A percentile compares a stretch with the other conserved stretches of the same genome.
phyloP scores from a whole-genome alignment of 2,113 vertebrate genomes.

The Gallinago media region DNA sequence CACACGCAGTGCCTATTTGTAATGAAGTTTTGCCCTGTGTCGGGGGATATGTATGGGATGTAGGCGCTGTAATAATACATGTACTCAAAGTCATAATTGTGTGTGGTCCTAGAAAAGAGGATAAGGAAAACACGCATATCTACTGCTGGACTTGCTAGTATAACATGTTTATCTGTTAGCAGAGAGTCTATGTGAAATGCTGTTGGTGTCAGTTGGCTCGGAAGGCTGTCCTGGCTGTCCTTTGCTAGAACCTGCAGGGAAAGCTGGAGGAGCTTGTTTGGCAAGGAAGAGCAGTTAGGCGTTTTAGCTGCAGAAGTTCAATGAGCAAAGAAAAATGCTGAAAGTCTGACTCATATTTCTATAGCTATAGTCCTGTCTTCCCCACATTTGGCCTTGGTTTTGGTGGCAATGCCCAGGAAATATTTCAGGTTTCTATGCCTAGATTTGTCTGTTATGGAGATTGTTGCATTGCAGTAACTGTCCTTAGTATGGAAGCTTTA shows the following conservation, averaged over 20 bases:
- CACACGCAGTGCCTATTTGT: fast-evolving
- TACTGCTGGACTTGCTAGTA: neutral
- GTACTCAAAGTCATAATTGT: neutral
- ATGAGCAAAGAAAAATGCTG: neutral
- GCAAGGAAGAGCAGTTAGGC: neutral
- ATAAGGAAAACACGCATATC: neutral
- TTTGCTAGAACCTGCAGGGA: fast-evolving
- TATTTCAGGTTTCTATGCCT: neutral
- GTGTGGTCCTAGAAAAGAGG: neutral
- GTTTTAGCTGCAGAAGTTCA: neutral
- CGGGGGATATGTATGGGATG: neutral
- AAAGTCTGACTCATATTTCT: neutral
- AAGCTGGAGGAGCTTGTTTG: conserved; percentile 12
- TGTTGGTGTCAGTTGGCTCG: neutral
- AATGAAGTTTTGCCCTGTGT: neutral
- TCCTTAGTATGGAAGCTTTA: neutral
- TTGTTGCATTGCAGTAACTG: neutral
- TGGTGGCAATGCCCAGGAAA: neutral
- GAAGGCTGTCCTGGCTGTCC: neutral
- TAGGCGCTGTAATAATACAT: neutral
- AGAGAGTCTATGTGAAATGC: neutral
- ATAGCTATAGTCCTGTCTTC: neutral
- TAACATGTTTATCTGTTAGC: neutral
- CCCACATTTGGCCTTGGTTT: neutral
- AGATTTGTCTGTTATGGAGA: neutral